phyloP scores from a whole-genome alignment of 30 jellyfish, hydroid and myxozoan species.

The Aurelia aurita complex sp. Pacific region DNA sequence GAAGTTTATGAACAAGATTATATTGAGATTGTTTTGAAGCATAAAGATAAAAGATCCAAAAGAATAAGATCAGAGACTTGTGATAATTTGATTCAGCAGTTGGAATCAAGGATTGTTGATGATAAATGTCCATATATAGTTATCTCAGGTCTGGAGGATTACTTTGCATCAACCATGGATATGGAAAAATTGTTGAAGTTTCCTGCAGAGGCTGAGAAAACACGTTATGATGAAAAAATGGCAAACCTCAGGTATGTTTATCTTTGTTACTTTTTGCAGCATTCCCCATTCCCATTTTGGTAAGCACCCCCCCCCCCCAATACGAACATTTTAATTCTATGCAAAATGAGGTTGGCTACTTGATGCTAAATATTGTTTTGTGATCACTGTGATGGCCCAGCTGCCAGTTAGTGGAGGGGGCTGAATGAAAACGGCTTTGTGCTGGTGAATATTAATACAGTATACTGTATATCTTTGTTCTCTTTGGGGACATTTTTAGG shows the following conservation, averaged over 20 bases:
- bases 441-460: too few species aligned
- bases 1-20: conserved; percentile 65
- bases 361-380: too few species aligned
- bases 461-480: too few species aligned
- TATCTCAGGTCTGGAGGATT: conserved; percentile 86
- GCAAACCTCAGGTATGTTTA: conserved; percentile 71
- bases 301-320: too few species aligned
- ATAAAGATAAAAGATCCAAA: conserved; percentile 49
- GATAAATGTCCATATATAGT: conserved; percentile 61
- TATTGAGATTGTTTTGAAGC: conserved; percentile 59
- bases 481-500: too few species aligned
- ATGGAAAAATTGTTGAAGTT: conserved; percentile 60
- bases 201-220: conserved; percentile 59
- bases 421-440: too few species aligned
- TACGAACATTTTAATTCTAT: too few species aligned
- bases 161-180: conserved; percentile 71
- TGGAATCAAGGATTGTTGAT: conserved; percentile 75
- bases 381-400: too few species aligned
- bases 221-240: conserved; percentile 68
- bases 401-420: too few species aligned
- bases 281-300: too few species aligned
- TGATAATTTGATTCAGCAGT: conserved; percentile 64
- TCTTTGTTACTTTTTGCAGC: neutral
- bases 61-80: conserved; percentile 80
- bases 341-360: too few species aligned